These are phyloP conservation scores for Diarsia dahlii DNA, from an alignment of 2,888 invertebrate species.

Conservation along the genomic window DNA sequence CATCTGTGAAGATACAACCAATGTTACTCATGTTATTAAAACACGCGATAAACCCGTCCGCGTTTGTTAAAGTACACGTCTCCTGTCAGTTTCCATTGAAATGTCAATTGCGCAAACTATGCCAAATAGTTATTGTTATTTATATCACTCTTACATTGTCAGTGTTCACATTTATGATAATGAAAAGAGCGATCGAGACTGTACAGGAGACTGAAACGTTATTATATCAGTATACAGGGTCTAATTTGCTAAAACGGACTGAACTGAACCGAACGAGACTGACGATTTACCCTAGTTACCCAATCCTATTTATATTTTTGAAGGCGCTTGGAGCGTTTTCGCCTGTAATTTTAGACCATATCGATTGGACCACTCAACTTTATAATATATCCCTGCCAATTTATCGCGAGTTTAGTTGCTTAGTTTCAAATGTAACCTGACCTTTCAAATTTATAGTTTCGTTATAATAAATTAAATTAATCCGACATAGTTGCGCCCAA, in stretches of 20 bases:
- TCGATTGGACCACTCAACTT: constrained; percentile 61
- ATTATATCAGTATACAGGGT: constrained; percentile 62
- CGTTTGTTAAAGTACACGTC: constrained; percentile 39
- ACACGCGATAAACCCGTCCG: constrained; percentile 34
- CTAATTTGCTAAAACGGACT: constrained; percentile 65
- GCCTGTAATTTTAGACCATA: constrained; percentile 57
- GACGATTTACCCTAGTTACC: constrained; percentile 78
- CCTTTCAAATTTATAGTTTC: constrained; percentile 48
- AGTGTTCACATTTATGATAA: constrained; percentile 22
- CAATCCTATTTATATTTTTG: constrained; percentile 63
- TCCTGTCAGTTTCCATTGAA: constrained; percentile 17
- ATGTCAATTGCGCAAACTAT: neutral
- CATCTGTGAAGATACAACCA: constrained; percentile 35
- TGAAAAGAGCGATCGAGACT: constrained; percentile 12
- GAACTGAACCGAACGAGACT: constrained; percentile 78
- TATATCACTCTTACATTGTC: constrained; percentile 22
- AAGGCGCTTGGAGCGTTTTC: constrained; percentile 56
- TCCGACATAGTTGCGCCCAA: neutral
- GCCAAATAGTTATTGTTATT: constrained; percentile 4
- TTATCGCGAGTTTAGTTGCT: constrained; percentile 62
- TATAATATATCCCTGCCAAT: constrained; percentile 52
- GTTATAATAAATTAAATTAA: neutral
- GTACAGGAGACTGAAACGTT: constrained; percentile 28
- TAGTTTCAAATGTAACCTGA: constrained; percentile 33
- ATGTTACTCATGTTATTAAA: neutral